These are phyloP conservation scores for Tarsius wallacei DNA, from an alignment of 2,797 vertebrate species.

Conservation along the genomic window DNA sequence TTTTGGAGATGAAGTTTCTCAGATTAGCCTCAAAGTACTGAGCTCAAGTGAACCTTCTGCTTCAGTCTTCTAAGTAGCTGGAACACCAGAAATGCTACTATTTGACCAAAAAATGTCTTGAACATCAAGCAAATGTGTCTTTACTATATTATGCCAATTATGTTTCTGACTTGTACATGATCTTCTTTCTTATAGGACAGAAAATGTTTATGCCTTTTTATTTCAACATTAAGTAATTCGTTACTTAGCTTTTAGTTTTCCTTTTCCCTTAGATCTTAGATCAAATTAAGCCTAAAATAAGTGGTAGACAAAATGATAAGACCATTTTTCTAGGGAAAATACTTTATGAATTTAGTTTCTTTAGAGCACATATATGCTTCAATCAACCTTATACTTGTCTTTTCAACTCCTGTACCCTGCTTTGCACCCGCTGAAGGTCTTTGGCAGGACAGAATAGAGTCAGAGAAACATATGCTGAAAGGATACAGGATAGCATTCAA, in stretches of 20 bases:
- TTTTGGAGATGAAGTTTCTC: not conserved
- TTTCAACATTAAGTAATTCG: not conserved
- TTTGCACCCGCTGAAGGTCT: not conserved
- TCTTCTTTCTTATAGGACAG: not conserved
- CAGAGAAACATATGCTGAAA: slow-evolving; percentile 36
- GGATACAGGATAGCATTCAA: not conserved
- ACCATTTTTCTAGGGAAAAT: slow-evolving; percentile 26
- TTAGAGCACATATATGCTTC: not conserved
- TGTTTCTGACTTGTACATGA: not conserved
- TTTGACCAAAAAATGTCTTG: slow-evolving; percentile 31
- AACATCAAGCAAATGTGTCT: not conserved
- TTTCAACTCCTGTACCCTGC: not conserved
- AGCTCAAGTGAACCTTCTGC: not conserved
- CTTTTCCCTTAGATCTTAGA: not conserved
- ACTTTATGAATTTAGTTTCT: not conserved
- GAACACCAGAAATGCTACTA: not conserved
- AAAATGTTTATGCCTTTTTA: slow-evolving; percentile 10
- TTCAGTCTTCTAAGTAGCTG: not conserved
- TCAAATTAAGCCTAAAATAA: slow-evolving; percentile 39
- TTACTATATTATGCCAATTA: not conserved
- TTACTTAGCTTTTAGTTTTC: not conserved
- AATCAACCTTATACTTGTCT: slow-evolving; percentile 52
- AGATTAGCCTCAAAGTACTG: not conserved
- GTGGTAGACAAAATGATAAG: not conserved
- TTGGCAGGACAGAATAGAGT: slow-evolving; percentile 68